Evolutionary conservation across 1,140 invertebrate species (phyloP), one percentile per base, ranked within the genome.

Genomic region (Bombus fervidus): DNA sequence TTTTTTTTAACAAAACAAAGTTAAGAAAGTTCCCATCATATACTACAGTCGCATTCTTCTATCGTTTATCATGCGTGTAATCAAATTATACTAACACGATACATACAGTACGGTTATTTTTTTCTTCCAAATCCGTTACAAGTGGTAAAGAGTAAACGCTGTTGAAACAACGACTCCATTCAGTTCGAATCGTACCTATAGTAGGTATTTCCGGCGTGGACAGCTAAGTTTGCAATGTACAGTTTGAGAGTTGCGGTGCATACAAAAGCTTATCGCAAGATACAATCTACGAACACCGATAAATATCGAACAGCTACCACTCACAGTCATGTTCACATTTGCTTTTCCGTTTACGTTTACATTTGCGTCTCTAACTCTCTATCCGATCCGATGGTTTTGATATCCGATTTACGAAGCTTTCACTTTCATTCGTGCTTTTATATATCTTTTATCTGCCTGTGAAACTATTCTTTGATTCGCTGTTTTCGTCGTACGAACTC

Each of bases 161-260:
- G 68, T 39, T 69, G 77, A 80, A 85, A 85, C 83, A 85, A 85
- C 83, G 83, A 41, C 53, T 72, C 69, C 83, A 85, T 85, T 85
- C 83, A 85, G 39, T 73, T 68, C 76, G 66, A 37, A 43, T 73
- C 68, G 68, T 62, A 53, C 47, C 47, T 53, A 69, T 85, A 85
- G 83, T 85, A 85, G 83, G 83, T 85, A 85, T 72, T 85, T 85
- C 83, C 83, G 83, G 83, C 77, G 83, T 85, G 83, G 83, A 85
- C 83, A 85, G 68, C 76, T 13, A 80, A 80, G 68, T 80, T 80
- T 62, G 83, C 77, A 64, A 83, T n/a, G 37, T 74, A 78, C n/a
- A 68, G 74, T 68, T 74, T 37, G 74, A 83, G 62, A 75, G 47
- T 62, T 31, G 76, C 66, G 31, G 37, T 18, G 76, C 83, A 71